phyloP scores from a whole-genome alignment of 2,888 invertebrate genomes.

The Ceratothoa steindachneri region DNA sequence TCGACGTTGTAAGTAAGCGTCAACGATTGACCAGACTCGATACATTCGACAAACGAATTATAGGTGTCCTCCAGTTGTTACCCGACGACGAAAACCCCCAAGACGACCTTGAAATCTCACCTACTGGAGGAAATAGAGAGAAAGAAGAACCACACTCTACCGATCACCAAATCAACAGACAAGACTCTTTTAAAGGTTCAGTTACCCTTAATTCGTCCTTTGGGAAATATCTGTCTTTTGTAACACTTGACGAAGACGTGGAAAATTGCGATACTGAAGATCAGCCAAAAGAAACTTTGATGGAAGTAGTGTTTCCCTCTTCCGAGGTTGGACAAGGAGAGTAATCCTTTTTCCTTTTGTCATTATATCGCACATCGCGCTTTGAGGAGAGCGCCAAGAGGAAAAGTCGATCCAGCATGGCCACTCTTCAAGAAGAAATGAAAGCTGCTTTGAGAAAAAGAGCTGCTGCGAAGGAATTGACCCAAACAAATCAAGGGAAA shows the following conservation, averaged over 20 bases:
- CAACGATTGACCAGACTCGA: not conserved
- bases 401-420: no score
- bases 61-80: not conserved
- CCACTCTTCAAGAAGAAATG: no score
- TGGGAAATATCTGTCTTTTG: slow-evolving; percentile 39
- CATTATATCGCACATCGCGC: no score
- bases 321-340: no score
- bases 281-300: no score
- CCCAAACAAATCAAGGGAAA: no score
- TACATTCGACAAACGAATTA: not conserved
- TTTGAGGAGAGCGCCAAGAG: no score
- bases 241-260: slow-evolving; percentile 30
- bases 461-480: not conserved
- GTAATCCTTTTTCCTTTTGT: no score
- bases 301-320: no score
- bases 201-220: no score
- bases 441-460: not conserved
- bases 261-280: not conserved
- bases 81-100: not conserved
- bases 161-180: not conserved
- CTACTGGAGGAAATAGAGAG: not conserved
- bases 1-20: not conserved
- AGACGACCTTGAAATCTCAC: not conserved
- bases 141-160: not conserved
- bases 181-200: slow-evolving; percentile 45